phyloP scores from a whole-genome alignment of 2,113 vertebrate species.

The Candoia aspera region DNA sequence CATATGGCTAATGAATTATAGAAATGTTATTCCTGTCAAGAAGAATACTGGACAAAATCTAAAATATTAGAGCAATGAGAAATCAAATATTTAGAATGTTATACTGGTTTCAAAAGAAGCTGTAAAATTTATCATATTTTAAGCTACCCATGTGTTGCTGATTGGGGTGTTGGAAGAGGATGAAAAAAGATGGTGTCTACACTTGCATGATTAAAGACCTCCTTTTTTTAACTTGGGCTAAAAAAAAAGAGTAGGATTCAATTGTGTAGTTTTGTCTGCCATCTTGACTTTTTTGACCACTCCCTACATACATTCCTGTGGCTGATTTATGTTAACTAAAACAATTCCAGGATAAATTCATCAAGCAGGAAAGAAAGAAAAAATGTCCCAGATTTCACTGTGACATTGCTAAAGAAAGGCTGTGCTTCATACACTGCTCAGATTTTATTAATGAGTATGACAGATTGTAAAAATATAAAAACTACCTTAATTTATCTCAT shows the following conservation, averaged over 20 bases:
- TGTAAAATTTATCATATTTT: slow-evolving; percentile 15
- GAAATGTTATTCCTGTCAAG: neutral
- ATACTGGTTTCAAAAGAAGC: neutral
- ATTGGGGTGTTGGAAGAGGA: neutral
- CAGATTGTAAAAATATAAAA: neutral
- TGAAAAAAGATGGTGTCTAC: neutral
- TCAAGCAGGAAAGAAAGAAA: neutral
- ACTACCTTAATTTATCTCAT: neutral
- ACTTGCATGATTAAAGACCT: neutral
- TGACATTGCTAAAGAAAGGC: neutral
- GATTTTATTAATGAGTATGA: neutral
- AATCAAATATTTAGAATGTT: neutral
- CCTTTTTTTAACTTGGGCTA: neutral
- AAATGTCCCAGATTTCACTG: neutral
- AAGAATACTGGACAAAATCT: neutral
- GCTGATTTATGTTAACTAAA: neutral
- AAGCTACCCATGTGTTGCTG: neutral
- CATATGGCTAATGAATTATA: neutral
- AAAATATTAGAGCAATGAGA: slow-evolving; percentile 15
- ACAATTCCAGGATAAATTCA: neutral
- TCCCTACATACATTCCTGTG: neutral
- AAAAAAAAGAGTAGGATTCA: neutral
- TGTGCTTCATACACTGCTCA: neutral
- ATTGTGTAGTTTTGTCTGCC: neutral
- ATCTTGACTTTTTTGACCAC: neutral